Evolutionary conservation across 2,113 vertebrate species (phyloP).

Genomic region (Pipra filicauda): DNA sequence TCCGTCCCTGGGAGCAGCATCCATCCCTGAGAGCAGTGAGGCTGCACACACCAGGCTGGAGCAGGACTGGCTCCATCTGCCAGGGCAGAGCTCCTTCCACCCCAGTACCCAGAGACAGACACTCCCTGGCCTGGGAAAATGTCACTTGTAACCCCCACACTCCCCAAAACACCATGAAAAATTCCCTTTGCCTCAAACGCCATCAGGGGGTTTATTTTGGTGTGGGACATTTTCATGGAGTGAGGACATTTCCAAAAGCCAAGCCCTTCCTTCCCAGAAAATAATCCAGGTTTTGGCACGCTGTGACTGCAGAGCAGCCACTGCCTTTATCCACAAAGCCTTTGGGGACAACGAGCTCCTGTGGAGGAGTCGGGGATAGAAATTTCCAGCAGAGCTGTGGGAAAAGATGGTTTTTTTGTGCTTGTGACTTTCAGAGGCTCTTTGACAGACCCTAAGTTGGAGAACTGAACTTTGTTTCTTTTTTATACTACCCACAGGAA

Average conservation of each 20-base stretch:
- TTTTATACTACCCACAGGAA: background rate
- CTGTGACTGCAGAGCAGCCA: background rate
- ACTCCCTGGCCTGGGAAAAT: background rate
- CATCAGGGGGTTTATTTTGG: background rate
- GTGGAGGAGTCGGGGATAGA: background rate
- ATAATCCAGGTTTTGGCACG: background rate
- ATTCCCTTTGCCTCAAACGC: background rate
- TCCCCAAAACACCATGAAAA: accelerated
- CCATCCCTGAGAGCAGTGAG: accelerated
- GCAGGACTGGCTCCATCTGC: background rate
- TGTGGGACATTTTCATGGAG: accelerated
- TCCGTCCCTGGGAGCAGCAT: background rate
- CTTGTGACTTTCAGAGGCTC: background rate
- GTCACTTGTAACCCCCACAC: accelerated
- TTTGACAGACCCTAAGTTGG: background rate
- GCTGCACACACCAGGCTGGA: background rate
- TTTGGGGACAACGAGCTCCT: background rate
- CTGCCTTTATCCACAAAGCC: background rate
- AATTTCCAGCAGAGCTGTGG: slow-evolving; percentile 1
- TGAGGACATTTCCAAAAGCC: background rate
- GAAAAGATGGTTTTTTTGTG: background rate
- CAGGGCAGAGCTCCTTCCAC: background rate
- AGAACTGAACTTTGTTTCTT: slow-evolving; percentile 8
- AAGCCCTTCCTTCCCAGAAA: background rate
- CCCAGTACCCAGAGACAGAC: background rate